phyloP scores from a whole-genome alignment of 2,113 vertebrate species.

The Podarcis cretensis region DNA sequence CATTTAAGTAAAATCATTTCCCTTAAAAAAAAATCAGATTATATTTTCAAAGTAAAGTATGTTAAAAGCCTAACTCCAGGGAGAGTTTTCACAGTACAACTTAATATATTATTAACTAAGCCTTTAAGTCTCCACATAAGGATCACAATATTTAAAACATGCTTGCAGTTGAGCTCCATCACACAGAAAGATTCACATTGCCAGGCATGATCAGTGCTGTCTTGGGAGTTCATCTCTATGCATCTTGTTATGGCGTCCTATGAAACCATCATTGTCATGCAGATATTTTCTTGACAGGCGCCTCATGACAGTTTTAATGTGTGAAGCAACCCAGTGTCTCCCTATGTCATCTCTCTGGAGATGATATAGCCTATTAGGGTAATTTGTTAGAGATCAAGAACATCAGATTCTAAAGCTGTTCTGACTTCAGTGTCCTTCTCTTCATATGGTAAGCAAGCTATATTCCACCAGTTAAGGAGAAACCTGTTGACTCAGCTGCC shows the following conservation, averaged over 20 bases:
- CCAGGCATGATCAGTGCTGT: not conserved
- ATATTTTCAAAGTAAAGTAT: not conserved
- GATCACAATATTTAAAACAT: not conserved
- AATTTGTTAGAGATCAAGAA: not conserved
- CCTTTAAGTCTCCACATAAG: not conserved
- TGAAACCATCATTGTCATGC: not conserved
- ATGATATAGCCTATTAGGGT: not conserved
- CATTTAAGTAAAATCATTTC: not conserved
- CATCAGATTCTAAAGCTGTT: not conserved
- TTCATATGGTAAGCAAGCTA: not conserved
- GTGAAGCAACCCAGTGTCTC: not conserved
- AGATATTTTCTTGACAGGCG: not conserved
- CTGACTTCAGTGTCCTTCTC: not conserved
- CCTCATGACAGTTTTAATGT: not conserved
- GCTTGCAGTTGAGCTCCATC: not conserved
- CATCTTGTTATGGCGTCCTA: not conserved
- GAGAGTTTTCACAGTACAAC: not conserved
- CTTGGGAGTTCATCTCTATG: too few species aligned
- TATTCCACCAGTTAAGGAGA: not conserved
- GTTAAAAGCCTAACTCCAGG: not conserved
- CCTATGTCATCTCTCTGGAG: not conserved
- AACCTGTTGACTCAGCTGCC: constrained; percentile 9
- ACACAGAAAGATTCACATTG: not conserved
- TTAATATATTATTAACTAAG: not conserved
- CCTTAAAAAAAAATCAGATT: not conserved